phyloP scores from a whole-genome alignment of 2,113 vertebrate species.

The Platysternon megacephalum region DNA sequence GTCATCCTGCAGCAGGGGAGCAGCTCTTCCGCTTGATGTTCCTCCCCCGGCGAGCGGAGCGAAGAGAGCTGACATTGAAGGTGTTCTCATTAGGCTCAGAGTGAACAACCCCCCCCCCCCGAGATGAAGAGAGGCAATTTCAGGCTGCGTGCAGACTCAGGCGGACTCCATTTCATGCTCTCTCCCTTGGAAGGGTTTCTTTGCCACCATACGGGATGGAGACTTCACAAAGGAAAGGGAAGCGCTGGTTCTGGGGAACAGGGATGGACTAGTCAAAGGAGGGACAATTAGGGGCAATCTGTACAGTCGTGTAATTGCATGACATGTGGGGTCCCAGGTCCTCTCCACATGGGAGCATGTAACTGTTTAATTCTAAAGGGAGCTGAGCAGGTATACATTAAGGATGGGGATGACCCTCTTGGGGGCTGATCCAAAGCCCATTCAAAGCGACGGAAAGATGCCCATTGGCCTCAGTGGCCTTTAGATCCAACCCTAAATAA shows the following conservation, averaged over 20 bases:
- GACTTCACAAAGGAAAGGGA: background rate
- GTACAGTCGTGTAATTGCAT: background rate
- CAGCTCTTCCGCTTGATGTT: no score
- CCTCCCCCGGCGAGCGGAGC: background rate
- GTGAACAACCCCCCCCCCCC: background rate
- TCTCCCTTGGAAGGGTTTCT: background rate
- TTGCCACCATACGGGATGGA: constrained; percentile 5
- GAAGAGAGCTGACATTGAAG: background rate
- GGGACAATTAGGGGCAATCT: background rate
- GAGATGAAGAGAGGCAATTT: background rate
- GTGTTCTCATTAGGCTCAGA: background rate
- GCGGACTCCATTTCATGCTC: background rate
- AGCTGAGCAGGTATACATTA: background rate
- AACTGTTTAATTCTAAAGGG: background rate
- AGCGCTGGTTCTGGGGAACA: background rate
- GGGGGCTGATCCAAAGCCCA: background rate
- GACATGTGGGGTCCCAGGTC: fast-evolving
- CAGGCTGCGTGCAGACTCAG: background rate
- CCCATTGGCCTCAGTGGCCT: background rate
- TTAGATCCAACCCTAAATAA: background rate
- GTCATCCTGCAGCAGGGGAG: no score
- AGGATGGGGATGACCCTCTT: background rate
- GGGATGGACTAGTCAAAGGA: background rate
- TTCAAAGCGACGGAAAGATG: fast-evolving
- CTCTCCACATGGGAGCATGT: background rate